Percentiles rank a stretch among this genome's conserved stretches.
Conservation (phyloP, 2,113 vertebrate genomes). For the Mustela lutreola region DNA sequence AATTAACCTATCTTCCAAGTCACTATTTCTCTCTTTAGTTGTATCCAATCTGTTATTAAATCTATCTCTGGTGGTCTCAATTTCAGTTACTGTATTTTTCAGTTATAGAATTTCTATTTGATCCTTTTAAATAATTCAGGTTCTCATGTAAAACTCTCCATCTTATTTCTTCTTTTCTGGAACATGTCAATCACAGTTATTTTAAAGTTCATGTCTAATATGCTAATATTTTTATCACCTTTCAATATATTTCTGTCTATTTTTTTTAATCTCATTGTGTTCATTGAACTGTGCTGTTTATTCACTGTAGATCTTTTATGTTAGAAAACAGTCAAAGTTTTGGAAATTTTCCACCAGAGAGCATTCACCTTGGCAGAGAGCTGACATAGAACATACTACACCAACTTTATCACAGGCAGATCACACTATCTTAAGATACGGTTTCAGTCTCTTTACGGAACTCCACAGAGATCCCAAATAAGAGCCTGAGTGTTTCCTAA, state of each 20-base stretch:
- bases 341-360: background rate
- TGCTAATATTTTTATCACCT: background rate
- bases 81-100: background rate
- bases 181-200: background rate
- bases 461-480: background rate
- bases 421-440: rapidly evolving
- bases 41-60: background rate
- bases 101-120: background rate
- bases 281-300: background rate
- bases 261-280: background rate
- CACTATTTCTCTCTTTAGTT: background rate
- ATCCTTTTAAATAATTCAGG: background rate
- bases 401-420: background rate
- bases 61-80: background rate
- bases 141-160: background rate
- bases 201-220: background rate
- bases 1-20: background rate
- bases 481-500: background rate
- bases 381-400: background rate
- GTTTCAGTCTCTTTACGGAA: background rate
- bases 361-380: background rate
- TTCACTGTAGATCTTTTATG: background rate
- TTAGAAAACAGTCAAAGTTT: background rate
- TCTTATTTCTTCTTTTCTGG: background rate
- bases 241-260: background rate